Conservation (phyloP, 2,888 invertebrate species). For the Argynnis bischoffii region DNA sequence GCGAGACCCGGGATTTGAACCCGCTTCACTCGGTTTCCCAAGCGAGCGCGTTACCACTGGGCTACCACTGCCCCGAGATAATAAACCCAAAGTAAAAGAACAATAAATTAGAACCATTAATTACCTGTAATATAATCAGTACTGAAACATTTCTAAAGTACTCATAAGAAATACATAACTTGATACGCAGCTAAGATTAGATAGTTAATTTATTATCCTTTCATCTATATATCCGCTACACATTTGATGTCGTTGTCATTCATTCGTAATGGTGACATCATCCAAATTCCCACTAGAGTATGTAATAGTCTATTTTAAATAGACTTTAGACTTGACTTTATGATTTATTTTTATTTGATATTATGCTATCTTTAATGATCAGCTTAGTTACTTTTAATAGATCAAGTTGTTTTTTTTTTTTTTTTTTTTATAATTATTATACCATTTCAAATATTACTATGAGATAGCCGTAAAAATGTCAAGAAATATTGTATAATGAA, state of each 20-base stretch:
- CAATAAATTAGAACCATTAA: too few species aligned
- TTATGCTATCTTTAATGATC: not conserved
- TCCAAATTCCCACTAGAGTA: conserved; percentile 25
- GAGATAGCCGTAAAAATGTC: conserved; percentile 11
- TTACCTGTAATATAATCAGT: not conserved
- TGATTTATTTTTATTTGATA: conserved; percentile 14
- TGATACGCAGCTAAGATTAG: not conserved
- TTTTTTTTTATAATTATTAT: conserved; percentile 6
- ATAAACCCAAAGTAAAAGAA: too few species aligned
- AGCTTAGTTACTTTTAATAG: not conserved
- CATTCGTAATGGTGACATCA: conserved; percentile 31
- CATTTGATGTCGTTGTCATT: conserved; percentile 22
- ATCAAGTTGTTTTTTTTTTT: not conserved
- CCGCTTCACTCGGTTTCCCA: too few species aligned
- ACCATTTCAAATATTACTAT: not conserved
- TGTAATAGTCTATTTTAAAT: conserved; percentile 31
- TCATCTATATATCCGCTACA: conserved; percentile 24
- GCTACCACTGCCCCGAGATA: too few species aligned
- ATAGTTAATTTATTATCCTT: conserved; percentile 10
- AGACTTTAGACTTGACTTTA: conserved; percentile 6
- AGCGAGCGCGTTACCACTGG: too few species aligned
- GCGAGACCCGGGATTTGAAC: too few species aligned
- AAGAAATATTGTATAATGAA: not conserved
- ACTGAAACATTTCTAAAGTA: not conserved
- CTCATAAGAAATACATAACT: not conserved